Evolutionary conservation across 2,797 vertebrate species (phyloP), one percentile per base, ranked within the genome.

Genomic region (Cirrhinus mrigala): DNA sequence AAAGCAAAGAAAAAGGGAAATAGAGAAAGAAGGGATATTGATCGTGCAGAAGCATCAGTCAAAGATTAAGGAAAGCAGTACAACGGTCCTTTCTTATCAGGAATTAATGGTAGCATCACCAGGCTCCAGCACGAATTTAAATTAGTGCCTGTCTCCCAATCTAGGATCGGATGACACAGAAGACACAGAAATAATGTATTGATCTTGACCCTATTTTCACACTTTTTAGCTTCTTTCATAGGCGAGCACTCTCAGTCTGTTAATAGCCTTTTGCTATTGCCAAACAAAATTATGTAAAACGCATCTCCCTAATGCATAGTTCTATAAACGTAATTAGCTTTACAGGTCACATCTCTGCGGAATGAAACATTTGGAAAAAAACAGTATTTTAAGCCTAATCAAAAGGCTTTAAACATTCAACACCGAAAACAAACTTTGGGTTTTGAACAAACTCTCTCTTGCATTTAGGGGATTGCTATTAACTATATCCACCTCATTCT

Each of bases 271-370:
- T 92, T 94, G 91, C 69, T 92, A 91, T 93, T 94, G 92, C 92
- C 93, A 94, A 95, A 94, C 91, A 93, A 93, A 94, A 94, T 94
- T 94, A 94, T 95, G 93, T 90, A 0, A 90, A 86, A 90, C 90
- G 90, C 89, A 87, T 90, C 80, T 71, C 89, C 85, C 85, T 91
- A 92, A 94, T 94, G 92, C 92, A 91, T 90, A 90, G 92, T 91
- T 89, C 92, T 62, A 54, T 94, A 93, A 93, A 92, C 90, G 86
- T 88, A 92, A 94, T 95, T 94, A 94, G 94, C 94, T 92, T 94
- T 94, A 94, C 92, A 44, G 91, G 93, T 93, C 93, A 94, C 94
- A 93, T 92, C 92, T 91, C 90, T 82, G 89, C 85, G 88, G 92
- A 89, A 91, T 91, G 89, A 86, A 89, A 93, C 91, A 88, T 92